A percentile compares a stretch with the other conserved stretches of the same genome.
Evolutionary conservation across 64 coral and sea anemone genomes (phyloP).

Genomic region (Astreopora myriophthalma): DNA sequence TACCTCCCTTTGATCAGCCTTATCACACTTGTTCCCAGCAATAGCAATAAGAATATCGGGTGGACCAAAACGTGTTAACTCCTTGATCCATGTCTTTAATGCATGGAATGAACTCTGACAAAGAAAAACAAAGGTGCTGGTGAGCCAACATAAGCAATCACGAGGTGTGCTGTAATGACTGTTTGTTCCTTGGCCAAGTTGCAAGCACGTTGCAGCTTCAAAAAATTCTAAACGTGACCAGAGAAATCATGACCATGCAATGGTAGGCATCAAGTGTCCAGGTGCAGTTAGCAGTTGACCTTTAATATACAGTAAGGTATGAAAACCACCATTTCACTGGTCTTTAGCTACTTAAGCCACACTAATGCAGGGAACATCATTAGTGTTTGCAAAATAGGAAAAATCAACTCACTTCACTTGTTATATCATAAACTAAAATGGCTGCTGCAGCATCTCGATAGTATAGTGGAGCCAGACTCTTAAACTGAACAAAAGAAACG

Average conservation of each 20-base stretch:
- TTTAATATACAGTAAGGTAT: too few relatives aligned
- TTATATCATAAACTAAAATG: constrained; percentile 99
- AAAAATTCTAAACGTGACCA: too few relatives aligned
- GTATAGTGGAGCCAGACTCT: constrained; percentile 95
- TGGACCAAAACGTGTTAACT: constrained; percentile 90
- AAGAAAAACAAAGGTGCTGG: not conserved
- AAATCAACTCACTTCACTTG: constrained; percentile 80
- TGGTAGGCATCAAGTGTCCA: too few relatives aligned
- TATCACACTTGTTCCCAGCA: constrained; percentile 99
- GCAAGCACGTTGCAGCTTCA: too few relatives aligned
- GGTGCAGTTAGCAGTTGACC: too few relatives aligned
- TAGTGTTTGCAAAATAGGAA: not conserved
- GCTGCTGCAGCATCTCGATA: constrained; percentile 98
- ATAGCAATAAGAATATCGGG: constrained; percentile 92
- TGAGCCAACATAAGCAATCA: too few relatives aligned
- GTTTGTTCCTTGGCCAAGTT: too few relatives aligned
- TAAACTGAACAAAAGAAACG: constrained; percentile 75
- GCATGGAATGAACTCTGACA: constrained; percentile 85
- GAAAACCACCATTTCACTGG: too few relatives aligned
- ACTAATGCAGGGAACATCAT: too few relatives aligned
- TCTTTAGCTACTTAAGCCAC: too few relatives aligned
- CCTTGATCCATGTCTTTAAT: constrained; percentile 90
- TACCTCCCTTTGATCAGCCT: constrained; percentile 92
- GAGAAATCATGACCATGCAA: too few relatives aligned
- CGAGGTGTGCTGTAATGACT: too few relatives aligned